Conservation (phyloP, 2,888 invertebrate genomes). For the Rambutsinella grinnellia region DNA sequence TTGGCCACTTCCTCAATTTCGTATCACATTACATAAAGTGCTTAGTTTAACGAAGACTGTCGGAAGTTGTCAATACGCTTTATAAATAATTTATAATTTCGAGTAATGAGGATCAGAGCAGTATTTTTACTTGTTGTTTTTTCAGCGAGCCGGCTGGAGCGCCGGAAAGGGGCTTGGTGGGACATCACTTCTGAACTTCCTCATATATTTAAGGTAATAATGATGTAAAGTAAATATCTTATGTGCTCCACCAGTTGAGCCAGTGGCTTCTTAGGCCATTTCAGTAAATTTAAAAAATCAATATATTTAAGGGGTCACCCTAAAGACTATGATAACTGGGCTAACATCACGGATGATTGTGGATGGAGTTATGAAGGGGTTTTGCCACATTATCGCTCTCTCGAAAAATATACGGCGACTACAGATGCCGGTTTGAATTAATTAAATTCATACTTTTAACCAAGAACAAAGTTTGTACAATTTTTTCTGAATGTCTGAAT, state of each 20-base stretch:
- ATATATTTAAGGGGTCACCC: not conserved
- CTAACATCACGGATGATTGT: slow-evolving; percentile 52
- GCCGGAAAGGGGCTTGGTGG: slow-evolving; percentile 57
- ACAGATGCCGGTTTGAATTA: slow-evolving; percentile 27
- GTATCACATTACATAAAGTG: no score
- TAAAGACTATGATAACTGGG: slow-evolving; percentile 58
- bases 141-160: slow-evolving; percentile 50
- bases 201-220: slow-evolving; percentile 36
- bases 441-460: not conserved
- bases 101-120: no score
- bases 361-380: slow-evolving; percentile 61
- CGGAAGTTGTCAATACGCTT: no score
- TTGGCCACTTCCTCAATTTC: no score
- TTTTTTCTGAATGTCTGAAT: not conserved
- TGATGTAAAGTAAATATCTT: not conserved
- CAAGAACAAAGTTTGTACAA: not conserved
- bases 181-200: slow-evolving; percentile 41
- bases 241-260: no score
- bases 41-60: no score
- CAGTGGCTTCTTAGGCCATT: no score
- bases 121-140: no score
- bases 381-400: slow-evolving; percentile 49
- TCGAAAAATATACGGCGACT: slow-evolving; percentile 50
- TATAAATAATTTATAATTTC: no score
- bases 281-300: not conserved